Base-by-base conservation (phyloP, 2,797 vertebrate genomes). In the Tokudaia muenninki region DNA sequence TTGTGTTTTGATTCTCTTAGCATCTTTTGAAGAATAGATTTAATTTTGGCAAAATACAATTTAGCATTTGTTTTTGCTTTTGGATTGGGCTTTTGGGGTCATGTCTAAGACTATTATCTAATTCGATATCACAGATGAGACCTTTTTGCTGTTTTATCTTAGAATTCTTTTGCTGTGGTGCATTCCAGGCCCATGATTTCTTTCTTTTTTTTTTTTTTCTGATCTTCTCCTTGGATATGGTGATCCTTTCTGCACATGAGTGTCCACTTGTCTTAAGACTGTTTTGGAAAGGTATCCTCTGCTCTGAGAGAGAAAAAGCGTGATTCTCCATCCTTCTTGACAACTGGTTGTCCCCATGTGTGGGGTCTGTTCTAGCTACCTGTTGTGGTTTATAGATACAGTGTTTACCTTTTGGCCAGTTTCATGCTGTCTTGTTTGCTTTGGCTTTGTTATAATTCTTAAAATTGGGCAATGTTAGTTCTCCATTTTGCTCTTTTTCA, bases 81-180 rank as follows among this genome's bases (percentile, higher is more conserved):
- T 65, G 1, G 21, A 50, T 92, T 88, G 29, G 77, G 29, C 4
- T 93, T 96, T 96, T 83, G 8, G 31, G 61, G 22, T 70, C 17
- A 63, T 91, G 52, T 83, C 44, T 90, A 93, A 91, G 41, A 96
- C 91, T 89, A 63, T 63, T 94, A 78, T 78, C 44, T 63, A 94
- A 84, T 4, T 14, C 47, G 83, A 74, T 37, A 16, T 92, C 29
- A n/a, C 29, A 92, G 84, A 41, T 41, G 41, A 90, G 26, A 47
- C 74, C 61, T 93, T 84, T 81, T 67, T 63, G 17, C 10, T 88
- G 21, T 84, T 94, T 96, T 77, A 47, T 70, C 55, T 24, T 65
- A 75, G 44, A 91, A 92, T 22, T 26, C 31, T 83, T 70, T 61
- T 1, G 0, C 63, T 95, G 92, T 90, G 47, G 92, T 92, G 59